These are phyloP conservation scores for Himalopsyche anomala DNA, from an alignment of 2,888 invertebrate genomes.

Conservation along the genomic window DNA sequence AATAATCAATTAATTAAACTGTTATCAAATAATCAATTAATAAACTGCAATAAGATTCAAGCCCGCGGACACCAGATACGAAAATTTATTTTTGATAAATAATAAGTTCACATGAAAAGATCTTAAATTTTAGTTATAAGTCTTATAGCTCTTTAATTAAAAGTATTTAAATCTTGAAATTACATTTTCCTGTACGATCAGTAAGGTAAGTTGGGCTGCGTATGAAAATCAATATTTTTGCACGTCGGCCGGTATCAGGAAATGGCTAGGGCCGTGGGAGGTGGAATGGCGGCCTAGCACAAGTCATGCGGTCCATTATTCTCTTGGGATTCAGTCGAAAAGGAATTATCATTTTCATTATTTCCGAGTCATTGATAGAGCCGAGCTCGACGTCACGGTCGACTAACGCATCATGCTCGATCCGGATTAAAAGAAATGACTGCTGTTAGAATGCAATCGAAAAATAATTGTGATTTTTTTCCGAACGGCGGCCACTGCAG, in stretches of 20 bases:
- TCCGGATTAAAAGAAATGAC: conserved; percentile 50
- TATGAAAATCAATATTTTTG: background rate
- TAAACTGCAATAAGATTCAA: too few relatives aligned
- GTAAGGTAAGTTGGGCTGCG: background rate
- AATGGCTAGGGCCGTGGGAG: conserved; percentile 12
- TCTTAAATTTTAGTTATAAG: too few relatives aligned
- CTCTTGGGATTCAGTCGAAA: conserved; percentile 17
- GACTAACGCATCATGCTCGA: conserved; percentile 44
- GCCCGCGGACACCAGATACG: too few relatives aligned
- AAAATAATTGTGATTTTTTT: conserved; percentile 41
- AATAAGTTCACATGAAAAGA: too few relatives aligned
- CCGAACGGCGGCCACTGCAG: background rate
- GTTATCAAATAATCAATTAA: too few relatives aligned
- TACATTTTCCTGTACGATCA: background rate
- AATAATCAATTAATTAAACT: too few relatives aligned
- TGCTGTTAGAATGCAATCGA: conserved; percentile 20
- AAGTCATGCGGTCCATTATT: conserved; percentile 44
- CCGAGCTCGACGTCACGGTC: conserved; percentile 31
- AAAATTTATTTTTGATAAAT: too few relatives aligned
- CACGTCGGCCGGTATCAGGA: background rate
- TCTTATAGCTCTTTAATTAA: too few relatives aligned
- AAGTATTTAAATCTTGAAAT: too few relatives aligned
- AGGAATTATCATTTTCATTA: conserved; percentile 40
- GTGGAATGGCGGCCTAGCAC: background rate
- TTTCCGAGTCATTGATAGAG: conserved; percentile 11